Base-by-base conservation (phyloP, 2,888 invertebrate genomes). In the Synanthedon vespiformis region DNA sequence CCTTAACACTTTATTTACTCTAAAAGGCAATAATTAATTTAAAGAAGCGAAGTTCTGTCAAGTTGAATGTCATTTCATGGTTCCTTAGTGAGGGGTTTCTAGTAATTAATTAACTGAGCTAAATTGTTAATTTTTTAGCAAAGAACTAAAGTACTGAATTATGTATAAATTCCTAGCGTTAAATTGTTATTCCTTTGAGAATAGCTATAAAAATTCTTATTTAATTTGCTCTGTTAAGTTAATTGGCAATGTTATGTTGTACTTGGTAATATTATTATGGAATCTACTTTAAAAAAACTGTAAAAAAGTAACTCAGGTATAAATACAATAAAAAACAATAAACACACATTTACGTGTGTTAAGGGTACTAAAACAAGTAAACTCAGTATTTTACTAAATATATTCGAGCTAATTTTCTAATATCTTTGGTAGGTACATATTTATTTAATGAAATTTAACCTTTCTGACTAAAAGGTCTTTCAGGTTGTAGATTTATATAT, bases 61-160 rank as follows among this genome's bases (percentile, higher is more conserved):
- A 63, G 58, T 59, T 63, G 63, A 71, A 74, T 76, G 74, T 75
- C 74, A 72, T 80, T 80, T 76, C 75, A 80, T 77, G 81, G 80
- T 77, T 75, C 60, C 69, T 77, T 70, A 65, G 61, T 61, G 61
- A 53, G 53, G 55, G 56, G 57, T 54, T 57, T 44, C 52, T 53
- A 55, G 56, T 56, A 59, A 60, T 60, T 61, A 60, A 62, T 61
- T 61, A 56, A 48, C 52, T 55, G 48, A 54, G 49, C 54, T 55
- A 53, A 52, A 54, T 55, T 54, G 55, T 52, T 41, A 22, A 16
- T 53, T 50, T 51, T 54, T 49, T 50, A 41, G 54, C 51, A 11
- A 47, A 49, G 51, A 51, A 53, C 49, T 53, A 41, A 51, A 50
- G 40, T 50, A 50, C 50, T 50, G 40, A 55, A 52, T 51, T 51